phyloP scores from a whole-genome alignment of 2,888 invertebrate genomes.

The Zygogramma bicolorata region DNA sequence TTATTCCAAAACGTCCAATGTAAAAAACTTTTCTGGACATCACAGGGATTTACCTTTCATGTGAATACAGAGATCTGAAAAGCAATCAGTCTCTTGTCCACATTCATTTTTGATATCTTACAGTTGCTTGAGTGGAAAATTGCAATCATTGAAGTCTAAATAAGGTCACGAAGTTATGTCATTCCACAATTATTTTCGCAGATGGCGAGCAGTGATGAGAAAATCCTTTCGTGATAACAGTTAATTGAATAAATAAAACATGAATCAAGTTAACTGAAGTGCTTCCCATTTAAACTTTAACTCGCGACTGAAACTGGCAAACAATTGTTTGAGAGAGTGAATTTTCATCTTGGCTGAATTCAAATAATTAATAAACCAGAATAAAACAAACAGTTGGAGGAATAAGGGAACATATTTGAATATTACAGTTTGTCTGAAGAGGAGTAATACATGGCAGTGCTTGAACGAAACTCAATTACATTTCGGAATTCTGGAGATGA shows the following conservation, averaged over 20 bases:
- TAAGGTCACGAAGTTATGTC: background rate
- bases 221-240: slow-evolving; percentile 28
- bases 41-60: too few relatives aligned
- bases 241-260: slow-evolving; percentile 39
- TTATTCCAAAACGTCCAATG: too few relatives aligned
- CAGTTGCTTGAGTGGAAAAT: too few relatives aligned
- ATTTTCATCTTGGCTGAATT: slow-evolving; percentile 25
- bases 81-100: too few relatives aligned
- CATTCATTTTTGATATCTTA: too few relatives aligned
- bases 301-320: slow-evolving; percentile 18
- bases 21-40: too few relatives aligned
- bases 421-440: background rate
- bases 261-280: slow-evolving; percentile 36
- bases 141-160: background rate
- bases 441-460: background rate
- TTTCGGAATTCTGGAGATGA: background rate
- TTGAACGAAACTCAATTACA: background rate
- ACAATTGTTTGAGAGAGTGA: slow-evolving; percentile 22
- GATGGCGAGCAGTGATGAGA: slow-evolving; percentile 24
- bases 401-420: slow-evolving; percentile 9
- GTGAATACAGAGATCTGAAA: too few relatives aligned
- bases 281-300: slow-evolving; percentile 36
- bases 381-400: slow-evolving; percentile 16
- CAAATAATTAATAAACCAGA: slow-evolving; percentile 29
- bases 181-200: slow-evolving; percentile 4